A percentile compares a stretch with the other conserved stretches of the same genome.
phyloP scores from a whole-genome alignment of 1,140 invertebrate species.

The Forficula auricularia region DNA sequence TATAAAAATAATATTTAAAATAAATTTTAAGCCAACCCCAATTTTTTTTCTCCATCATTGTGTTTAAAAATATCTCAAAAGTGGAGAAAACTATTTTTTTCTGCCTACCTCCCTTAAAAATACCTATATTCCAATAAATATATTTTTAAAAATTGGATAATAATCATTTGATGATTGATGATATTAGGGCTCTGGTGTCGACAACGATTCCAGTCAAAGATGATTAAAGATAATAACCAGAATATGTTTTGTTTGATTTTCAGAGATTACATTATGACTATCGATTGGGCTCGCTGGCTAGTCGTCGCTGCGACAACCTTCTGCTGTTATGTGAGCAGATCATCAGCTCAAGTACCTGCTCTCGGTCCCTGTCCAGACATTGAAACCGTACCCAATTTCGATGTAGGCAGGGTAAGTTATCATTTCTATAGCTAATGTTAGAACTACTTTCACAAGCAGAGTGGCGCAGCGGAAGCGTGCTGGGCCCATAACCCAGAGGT shows the following conservation, averaged over 20 bases:
- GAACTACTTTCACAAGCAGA: constrained; percentile 37
- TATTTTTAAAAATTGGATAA: too few species aligned
- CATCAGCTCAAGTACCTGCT: constrained; percentile 35
- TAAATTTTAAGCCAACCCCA: too few species aligned
- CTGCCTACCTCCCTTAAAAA: too few species aligned
- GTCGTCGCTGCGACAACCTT: background rate
- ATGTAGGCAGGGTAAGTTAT: constrained; percentile 31
- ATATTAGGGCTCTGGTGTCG: too few species aligned
- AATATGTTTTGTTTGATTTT: constrained; percentile 1
- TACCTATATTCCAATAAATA: too few species aligned
- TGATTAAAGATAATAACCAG: too few species aligned
- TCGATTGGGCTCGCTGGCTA: background rate
- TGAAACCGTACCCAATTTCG: constrained; percentile 37
- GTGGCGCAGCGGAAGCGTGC: constrained; percentile 95
- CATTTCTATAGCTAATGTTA: background rate
- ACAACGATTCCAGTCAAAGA: too few species aligned
- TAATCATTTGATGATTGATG: too few species aligned
- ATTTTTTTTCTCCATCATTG: too few species aligned
- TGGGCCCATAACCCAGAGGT: constrained; percentile 98
- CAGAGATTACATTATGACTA: background rate
- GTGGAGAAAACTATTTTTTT: too few species aligned
- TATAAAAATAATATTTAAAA: too few species aligned
- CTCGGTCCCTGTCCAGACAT: constrained; percentile 44
- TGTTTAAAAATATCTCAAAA: too few species aligned
- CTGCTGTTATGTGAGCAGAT: background rate